A percentile compares a stretch with the other conserved stretches of the same genome.
Conservation (phyloP, 37 sponge, comb jelly and placozoan species). For the Dysidea cf. avara region DNA sequence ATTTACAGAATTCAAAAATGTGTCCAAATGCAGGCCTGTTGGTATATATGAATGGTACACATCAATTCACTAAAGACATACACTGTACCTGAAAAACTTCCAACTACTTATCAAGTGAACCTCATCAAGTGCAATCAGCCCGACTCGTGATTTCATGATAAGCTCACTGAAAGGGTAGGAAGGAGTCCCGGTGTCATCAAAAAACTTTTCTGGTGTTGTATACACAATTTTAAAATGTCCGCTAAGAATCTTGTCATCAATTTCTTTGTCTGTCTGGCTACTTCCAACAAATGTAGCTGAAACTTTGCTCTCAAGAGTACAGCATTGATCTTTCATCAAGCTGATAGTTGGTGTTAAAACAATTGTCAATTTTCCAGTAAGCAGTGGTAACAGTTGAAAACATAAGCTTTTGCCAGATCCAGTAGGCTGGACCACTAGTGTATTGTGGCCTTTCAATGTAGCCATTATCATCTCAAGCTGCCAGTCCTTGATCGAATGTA, state of each 20-base stretch:
- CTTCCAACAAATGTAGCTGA: too few relatives aligned
- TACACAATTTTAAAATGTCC: background rate
- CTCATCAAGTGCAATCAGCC: conserved; percentile 43
- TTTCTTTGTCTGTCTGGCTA: background rate
- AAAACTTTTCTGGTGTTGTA: conserved; percentile 17
- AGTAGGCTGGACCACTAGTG: too few relatives aligned
- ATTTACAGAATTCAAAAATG: too few relatives aligned
- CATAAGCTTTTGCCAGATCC: too few relatives aligned
- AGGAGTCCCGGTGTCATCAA: background rate
- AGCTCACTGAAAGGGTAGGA: background rate
- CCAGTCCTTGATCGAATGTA: too few relatives aligned
- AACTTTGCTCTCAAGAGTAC: too few relatives aligned
- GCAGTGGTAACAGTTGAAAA: too few relatives aligned
- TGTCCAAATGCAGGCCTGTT: conserved; percentile 4
- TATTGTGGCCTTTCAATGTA: too few relatives aligned
- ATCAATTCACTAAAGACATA: background rate
- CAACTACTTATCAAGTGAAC: conserved; percentile 35
- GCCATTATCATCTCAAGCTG: too few relatives aligned
- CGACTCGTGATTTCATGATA: background rate
- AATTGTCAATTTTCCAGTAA: too few relatives aligned
- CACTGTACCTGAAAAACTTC: conserved; percentile 20
- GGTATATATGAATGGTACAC: background rate
- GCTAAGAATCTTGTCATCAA: background rate
- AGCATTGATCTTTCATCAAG: too few relatives aligned
- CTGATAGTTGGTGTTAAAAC: too few relatives aligned